Evolutionary conservation across 1,140 invertebrate genomes (phyloP).

Genomic region (Drosophila orosa): DNA sequence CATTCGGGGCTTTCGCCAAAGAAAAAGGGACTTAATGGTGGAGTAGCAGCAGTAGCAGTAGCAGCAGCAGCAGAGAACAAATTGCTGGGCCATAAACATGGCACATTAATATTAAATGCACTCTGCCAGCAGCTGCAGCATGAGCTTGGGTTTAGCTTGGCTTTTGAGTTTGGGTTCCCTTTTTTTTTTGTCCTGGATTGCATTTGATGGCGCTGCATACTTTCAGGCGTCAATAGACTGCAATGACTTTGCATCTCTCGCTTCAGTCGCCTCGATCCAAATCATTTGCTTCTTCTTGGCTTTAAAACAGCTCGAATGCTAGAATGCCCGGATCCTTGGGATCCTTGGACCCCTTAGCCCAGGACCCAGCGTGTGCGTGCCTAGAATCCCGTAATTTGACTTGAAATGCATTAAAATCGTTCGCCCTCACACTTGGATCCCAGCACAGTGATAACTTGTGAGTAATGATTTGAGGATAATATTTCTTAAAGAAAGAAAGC

Average conservation of each 20-base stretch:
- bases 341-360: slow-evolving; percentile 7
- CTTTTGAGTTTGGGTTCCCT: neutral
- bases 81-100: slow-evolving; percentile 74
- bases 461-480: neutral
- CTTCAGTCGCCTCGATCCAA: slow-evolving; percentile 52
- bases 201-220: slow-evolving; percentile 63
- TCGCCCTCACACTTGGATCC: slow-evolving; percentile 21
- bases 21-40: slow-evolving; percentile 28
- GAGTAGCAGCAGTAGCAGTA: slow-evolving; percentile 16
- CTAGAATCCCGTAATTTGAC: slow-evolving; percentile 77
- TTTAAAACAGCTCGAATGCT: neutral
- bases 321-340: slow-evolving; percentile 5
- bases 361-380: slow-evolving; percentile 67
- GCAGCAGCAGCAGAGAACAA: slow-evolving; percentile 50
- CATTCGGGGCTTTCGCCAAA: slow-evolving; percentile 24
- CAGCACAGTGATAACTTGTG: slow-evolving; percentile 22
- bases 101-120: slow-evolving; percentile 80
- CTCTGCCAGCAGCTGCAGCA: slow-evolving; percentile 46
- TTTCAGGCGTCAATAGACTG: slow-evolving; percentile 79
- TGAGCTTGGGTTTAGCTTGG: slow-evolving; percentile 14
- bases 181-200: slow-evolving; percentile 22
- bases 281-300: slow-evolving; percentile 42
- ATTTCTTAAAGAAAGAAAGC: neutral
- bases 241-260: slow-evolving; percentile 65
- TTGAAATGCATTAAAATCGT: slow-evolving; percentile 79